Evolutionary conservation across 2,888 invertebrate genomes (phyloP).

Genomic region (Drosophila mulleri): DNA sequence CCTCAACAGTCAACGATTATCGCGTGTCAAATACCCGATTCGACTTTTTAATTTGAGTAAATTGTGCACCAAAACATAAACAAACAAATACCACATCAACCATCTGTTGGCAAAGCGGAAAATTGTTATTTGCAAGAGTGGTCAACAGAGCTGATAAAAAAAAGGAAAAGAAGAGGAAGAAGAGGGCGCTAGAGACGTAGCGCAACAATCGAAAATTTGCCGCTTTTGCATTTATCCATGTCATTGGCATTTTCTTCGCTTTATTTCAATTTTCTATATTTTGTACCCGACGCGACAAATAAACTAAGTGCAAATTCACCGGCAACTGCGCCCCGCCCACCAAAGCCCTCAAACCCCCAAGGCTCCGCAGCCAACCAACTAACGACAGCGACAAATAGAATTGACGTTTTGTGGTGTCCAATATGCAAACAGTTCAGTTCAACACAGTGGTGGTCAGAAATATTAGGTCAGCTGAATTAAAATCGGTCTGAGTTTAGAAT

Average conservation of each 20-base stretch:
- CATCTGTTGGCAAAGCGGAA: conserved; percentile 47
- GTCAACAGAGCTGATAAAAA: conserved; percentile 15
- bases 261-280: conserved; percentile 72
- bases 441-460: conserved; percentile 46
- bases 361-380: not conserved
- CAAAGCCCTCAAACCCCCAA: not conserved
- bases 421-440: conserved; percentile 50
- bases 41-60: conserved; percentile 77
- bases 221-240: conserved; percentile 76
- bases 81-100: conserved; percentile 11
- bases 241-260: conserved; percentile 77
- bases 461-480: not conserved
- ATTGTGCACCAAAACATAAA: conserved; percentile 45
- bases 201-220: conserved; percentile 72
- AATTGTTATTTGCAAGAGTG: conserved; percentile 49
- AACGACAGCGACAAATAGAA: conserved; percentile 66
- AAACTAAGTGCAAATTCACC: conserved; percentile 76
- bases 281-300: conserved; percentile 49
- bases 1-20: conserved; percentile 59
- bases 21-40: conserved; percentile 69
- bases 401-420: conserved; percentile 73
- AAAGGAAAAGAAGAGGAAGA: not conserved
- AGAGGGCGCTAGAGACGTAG: conserved; percentile 9
- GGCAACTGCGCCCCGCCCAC: conserved; percentile 19
- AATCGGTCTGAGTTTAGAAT: not conserved